Base-by-base conservation (phyloP, 2,888 invertebrate genomes). In the Allolobophora icterica region DNA sequence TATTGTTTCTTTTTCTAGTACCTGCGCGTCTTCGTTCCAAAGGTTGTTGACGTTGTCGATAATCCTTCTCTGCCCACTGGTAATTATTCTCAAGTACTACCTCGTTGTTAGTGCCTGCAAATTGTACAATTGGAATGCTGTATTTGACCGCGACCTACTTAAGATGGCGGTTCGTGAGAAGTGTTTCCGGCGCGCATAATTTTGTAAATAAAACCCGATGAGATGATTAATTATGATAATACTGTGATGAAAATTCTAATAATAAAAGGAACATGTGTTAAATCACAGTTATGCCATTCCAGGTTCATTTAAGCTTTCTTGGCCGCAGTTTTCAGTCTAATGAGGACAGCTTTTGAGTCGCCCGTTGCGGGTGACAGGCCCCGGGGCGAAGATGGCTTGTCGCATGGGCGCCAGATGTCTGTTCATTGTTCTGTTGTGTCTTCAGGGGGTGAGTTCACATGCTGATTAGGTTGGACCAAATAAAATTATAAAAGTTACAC, bases 401-500 rank as follows among this genome's bases (percentile, higher is more conserved):
- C 71, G 71, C 87, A 87, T 87, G 87, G 87, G 87, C 87, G 35
- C 87, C 87, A 35, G 35, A 35, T 87, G 87, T 38, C 87, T 87
- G 4, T 87, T 87, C 34, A 8, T 38, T 35, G 87, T 38, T 34
- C 35, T 87, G 87, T 24, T 87, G 38, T 87, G 87, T 38, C 87
- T 87, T 35, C 87, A 87, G 87, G n/a, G 17, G 87, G 87, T 87
- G 38, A 87, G 38, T 87, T 34, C 38, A 34, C 87, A 13, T 35
- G n/a, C n/a, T 71, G 4, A 71, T 71, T 71, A n/a, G n/a, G 13
- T 30, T n/a, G 71, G n/a, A 52, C 52, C 11, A 24, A 24, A 52
- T 24, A 52, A 52, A 24, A 24, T 24, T 52, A 0, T 6, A 52
- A 24, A 52, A 1, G 21, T 24, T 52, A 24, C 11, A 71, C 0